Evolutionary conservation across 2,888 invertebrate species (phyloP).

Genomic region (Nephrocerus scutellatus): DNA sequence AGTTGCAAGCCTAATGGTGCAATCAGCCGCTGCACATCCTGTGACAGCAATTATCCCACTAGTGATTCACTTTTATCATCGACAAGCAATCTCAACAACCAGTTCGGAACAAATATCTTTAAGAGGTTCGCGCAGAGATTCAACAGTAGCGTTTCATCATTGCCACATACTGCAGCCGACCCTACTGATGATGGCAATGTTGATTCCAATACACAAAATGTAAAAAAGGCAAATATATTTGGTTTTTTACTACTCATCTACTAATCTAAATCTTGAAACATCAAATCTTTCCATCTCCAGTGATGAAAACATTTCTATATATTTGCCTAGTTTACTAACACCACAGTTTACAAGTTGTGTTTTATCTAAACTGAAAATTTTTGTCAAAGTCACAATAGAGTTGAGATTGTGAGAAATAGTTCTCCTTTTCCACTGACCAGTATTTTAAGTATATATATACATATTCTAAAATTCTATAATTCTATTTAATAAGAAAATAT

Average conservation of each 20-base stretch:
- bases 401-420: no score
- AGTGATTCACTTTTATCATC: no score
- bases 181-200: background rate
- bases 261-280: background rate
- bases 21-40: slow-evolving; percentile 30
- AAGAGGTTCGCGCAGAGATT: slow-evolving; percentile 45
- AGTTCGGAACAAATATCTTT: slow-evolving; percentile 43
- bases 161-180: slow-evolving; percentile 12
- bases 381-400: slow-evolving; percentile 62
- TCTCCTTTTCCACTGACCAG: no score
- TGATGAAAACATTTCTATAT: no score
- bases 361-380: no score
- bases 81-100: no score
- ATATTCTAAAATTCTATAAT: slow-evolving; percentile 2
- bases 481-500: background rate
- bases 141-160: slow-evolving; percentile 27
- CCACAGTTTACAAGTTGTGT: no score
- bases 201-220: slow-evolving; percentile 11
- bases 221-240: slow-evolving; percentile 21
- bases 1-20: slow-evolving; percentile 19
- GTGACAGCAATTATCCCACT: slow-evolving; percentile 26
- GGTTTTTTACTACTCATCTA: slow-evolving; percentile 13
- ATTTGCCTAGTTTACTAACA: no score
- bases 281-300: slow-evolving; percentile 3
- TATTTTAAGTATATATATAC: slow-evolving; percentile 1